Evolutionary conservation across 2,113 vertebrate species (phyloP).

Genomic region (Rattus norvegicus): GRCr8 NC_086036.1:30034501-30035000

Average conservation of each 20-base stretch:
- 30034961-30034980: not conserved
- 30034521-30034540: not conserved
- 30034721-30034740: not conserved
- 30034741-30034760: not conserved
- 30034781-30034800: not conserved
- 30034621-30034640: not conserved
- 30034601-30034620: not conserved
- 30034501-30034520: not conserved
- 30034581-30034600: not conserved
- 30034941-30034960: not conserved
- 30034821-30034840: conserved; percentile 36
- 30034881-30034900: not conserved
- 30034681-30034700: not conserved
- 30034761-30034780: conserved; percentile 22
- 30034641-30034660: not conserved
- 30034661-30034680: not conserved
- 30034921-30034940: not conserved
- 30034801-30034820: not conserved
- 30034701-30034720: not conserved
- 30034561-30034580: not conserved
- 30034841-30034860: not conserved
- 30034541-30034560: conserved; percentile 14
- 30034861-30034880: not conserved
- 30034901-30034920: not conserved
- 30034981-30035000: not conserved